These are phyloP conservation scores for Junonia oenone DNA, from an alignment of 2,888 invertebrate species.

Conservation along the genomic window DNA sequence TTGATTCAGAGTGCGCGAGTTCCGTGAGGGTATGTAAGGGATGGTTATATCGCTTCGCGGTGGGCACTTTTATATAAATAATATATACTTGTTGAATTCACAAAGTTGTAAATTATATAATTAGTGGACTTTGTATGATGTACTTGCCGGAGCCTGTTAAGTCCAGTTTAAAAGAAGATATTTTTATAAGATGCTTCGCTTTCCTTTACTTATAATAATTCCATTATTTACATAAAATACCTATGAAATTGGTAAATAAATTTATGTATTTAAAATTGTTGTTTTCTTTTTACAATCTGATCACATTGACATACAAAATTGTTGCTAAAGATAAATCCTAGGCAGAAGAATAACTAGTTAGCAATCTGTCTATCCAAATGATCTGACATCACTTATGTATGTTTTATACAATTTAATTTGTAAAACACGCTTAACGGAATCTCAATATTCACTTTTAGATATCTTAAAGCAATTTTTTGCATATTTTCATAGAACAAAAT, in stretches of 20 bases:
- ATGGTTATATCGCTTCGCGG: conserved; percentile 30
- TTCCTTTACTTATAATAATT: conserved; percentile 66
- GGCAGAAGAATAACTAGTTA: too few relatives aligned
- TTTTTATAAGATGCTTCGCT: conserved; percentile 79
- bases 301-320: neutral
- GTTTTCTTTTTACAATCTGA: conserved; percentile 24
- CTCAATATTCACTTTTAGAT: too few relatives aligned
- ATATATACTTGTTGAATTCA: conserved; percentile 39
- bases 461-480: too few relatives aligned
- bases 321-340: too few relatives aligned
- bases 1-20: conserved; percentile 7
- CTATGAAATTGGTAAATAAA: conserved; percentile 68
- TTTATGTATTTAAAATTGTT: conserved; percentile 58
- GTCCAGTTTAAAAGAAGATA: conserved; percentile 64
- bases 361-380: too few relatives aligned
- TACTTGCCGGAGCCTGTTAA: conserved; percentile 58
- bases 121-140: conserved; percentile 34
- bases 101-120: conserved; percentile 33
- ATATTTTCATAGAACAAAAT: too few relatives aligned
- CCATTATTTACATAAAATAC: conserved; percentile 69
- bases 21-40: conserved; percentile 12
- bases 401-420: too few relatives aligned
- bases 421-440: too few relatives aligned
- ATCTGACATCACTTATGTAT: too few relatives aligned
- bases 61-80: conserved; percentile 39